A percentile compares a stretch with the other conserved stretches of the same genome.
Evolutionary conservation across 2,797 vertebrate species (phyloP).

Genomic region (Oceanodroma leucorhoa): DNA sequence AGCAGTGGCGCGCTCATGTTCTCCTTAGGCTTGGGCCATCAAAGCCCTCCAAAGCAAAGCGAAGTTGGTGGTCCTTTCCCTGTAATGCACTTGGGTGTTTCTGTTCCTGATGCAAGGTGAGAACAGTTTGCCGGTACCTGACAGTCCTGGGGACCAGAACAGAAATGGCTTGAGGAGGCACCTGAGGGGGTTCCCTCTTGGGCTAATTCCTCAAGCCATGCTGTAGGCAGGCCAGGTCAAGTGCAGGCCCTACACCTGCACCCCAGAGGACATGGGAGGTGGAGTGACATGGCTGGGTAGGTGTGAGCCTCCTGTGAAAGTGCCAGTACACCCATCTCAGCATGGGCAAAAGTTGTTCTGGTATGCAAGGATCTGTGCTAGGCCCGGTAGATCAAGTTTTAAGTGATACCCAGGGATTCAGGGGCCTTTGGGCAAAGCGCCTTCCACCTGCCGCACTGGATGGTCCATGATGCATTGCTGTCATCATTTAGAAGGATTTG

Average conservation of each 20-base stretch:
- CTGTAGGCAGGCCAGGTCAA: not conserved
- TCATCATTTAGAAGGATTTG: not conserved
- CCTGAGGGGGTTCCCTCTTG: not conserved
- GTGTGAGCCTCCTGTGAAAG: not conserved
- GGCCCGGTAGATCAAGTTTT: not conserved
- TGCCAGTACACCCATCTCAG: not conserved
- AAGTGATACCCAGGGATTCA: not conserved
- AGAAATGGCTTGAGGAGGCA: not conserved
- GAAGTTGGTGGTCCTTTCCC: not conserved
- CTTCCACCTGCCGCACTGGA: fast-evolving
- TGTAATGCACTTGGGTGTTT: not conserved
- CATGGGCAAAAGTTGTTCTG: not conserved
- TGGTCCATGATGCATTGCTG: fast-evolving
- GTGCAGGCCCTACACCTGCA: fast-evolving
- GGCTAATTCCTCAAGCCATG: not conserved
- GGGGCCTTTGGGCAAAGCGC: not conserved
- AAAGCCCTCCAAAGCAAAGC: not conserved
- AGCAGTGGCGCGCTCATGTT: not conserved
- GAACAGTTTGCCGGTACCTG: not conserved
- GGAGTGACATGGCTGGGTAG: fast-evolving
- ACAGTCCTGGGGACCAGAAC: not conserved
- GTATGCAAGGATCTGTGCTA: not conserved
- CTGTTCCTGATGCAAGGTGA: not conserved
- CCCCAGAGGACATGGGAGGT: not conserved
- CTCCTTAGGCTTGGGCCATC: not conserved